A percentile compares a stretch with the other conserved stretches of the same genome.
Conservation (phyloP, 2,113 vertebrate species). For the Dromaius novaehollandiae region DNA sequence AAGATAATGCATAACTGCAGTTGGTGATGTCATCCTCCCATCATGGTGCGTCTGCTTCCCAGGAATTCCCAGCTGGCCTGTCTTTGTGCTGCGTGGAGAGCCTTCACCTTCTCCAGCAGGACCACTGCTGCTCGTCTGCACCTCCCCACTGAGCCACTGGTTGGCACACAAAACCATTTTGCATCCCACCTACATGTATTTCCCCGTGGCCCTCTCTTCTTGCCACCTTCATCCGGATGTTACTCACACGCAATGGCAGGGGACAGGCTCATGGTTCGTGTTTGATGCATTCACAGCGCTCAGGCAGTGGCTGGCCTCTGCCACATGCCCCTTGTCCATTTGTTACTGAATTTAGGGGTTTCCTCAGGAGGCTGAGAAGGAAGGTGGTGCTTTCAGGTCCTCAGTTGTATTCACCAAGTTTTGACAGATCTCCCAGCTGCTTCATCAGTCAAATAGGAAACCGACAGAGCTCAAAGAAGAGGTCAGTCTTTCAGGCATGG, state of each 20-base stretch:
- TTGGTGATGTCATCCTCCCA: background rate
- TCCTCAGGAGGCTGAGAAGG: background rate
- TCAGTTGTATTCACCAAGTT: no score
- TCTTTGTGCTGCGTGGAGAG: background rate
- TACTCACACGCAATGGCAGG: accelerated
- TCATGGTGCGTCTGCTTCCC: background rate
- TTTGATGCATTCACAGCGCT: no score
- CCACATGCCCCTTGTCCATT: no score
- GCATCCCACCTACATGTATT: background rate
- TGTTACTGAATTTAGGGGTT: background rate
- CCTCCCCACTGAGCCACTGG: background rate
- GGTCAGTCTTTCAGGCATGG: background rate
- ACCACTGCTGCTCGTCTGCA: background rate
- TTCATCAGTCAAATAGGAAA: background rate
- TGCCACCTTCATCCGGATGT: accelerated
- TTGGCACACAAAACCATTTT: accelerated
- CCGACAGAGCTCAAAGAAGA: background rate
- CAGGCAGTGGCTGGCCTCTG: background rate
- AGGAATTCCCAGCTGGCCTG: background rate
- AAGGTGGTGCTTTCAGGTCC: no score
- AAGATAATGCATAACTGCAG: background rate
- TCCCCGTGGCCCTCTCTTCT: background rate
- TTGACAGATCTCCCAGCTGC: background rate
- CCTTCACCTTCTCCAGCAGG: background rate
- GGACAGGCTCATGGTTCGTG: background rate